phyloP scores from a whole-genome alignment of 2,113 vertebrate species.

The Bos indicus region DNA sequence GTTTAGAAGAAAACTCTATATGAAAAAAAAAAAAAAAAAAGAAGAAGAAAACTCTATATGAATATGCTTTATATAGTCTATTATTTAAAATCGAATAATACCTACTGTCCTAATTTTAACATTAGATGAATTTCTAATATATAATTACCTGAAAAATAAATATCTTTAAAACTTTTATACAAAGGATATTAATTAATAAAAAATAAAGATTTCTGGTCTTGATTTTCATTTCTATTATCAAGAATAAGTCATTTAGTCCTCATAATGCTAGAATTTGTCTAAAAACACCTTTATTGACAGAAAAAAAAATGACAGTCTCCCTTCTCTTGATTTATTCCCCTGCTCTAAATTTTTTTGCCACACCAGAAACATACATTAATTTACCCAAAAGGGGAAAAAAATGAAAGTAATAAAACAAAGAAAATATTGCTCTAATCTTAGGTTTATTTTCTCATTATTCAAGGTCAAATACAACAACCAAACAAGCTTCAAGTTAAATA shows the following conservation, averaged over 20 bases:
- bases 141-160: background rate
- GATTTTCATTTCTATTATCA: background rate
- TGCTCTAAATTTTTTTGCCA: background rate
- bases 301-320: background rate
- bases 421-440: background rate
- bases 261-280: background rate
- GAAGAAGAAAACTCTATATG: background rate
- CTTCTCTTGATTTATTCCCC: background rate
- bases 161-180: background rate
- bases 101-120: background rate
- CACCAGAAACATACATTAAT: background rate
- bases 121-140: background rate
- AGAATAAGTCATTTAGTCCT: background rate
- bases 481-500: constrained; percentile 45
- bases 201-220: background rate
- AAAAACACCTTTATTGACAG: background rate
- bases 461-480: constrained; percentile 38
- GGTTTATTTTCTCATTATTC: constrained; percentile 44
- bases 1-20: background rate
- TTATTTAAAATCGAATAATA: background rate
- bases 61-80: background rate
- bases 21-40: too few relatives aligned
- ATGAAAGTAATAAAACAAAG: constrained; percentile 24
- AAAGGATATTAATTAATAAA: background rate
- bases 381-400: background rate